Evolutionary conservation across 2,888 invertebrate species (phyloP).

Genomic region (Aphodius granarius): DNA sequence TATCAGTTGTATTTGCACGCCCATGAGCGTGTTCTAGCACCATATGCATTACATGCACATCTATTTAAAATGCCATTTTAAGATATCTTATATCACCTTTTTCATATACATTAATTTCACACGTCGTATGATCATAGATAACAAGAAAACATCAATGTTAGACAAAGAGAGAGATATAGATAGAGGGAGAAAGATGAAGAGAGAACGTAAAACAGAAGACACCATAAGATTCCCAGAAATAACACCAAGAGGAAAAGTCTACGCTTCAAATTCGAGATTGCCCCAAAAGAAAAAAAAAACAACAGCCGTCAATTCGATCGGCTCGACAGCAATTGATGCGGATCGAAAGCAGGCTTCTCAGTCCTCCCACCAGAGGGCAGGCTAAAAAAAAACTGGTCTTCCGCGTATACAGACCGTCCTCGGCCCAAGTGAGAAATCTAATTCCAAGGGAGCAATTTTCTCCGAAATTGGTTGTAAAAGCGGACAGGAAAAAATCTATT

Average conservation of each 20-base stretch:
- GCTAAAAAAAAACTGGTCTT: background rate
- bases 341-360: background rate
- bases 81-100: background rate
- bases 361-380: background rate
- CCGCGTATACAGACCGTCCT: background rate
- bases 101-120: background rate
- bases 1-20: background rate
- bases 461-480: background rate
- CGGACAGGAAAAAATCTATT: background rate
- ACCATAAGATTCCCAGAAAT: background rate
- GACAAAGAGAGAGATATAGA: too few relatives aligned
- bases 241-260: background rate
- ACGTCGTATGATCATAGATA: background rate
- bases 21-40: background rate
- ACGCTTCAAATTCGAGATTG: background rate
- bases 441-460: background rate
- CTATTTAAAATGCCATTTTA: background rate
- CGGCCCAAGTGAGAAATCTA: background rate
- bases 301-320: background rate
- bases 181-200: background rate
- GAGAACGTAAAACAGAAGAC: background rate
- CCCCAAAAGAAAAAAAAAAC: background rate
- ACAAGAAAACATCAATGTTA: too few relatives aligned
- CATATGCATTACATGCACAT: background rate
- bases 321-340: background rate